These are phyloP conservation scores for Pachliopta kotzebuea DNA, from an alignment of 2,888 invertebrate species.

Conservation along the genomic window DNA sequence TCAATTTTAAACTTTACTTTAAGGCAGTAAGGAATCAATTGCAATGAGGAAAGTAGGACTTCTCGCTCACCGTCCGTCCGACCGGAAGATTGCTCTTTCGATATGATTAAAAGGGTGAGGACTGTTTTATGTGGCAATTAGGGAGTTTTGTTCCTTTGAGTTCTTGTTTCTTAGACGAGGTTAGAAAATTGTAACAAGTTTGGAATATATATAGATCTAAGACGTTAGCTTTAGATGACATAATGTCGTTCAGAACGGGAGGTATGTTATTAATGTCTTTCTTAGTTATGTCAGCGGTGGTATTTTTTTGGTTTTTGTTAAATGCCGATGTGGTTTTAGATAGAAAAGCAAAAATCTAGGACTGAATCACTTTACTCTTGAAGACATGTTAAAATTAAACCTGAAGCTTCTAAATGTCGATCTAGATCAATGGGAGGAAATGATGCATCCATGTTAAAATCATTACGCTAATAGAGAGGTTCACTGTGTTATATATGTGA, in stretches of 20 bases:
- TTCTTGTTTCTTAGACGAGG: constrained; percentile 49
- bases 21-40: constrained; percentile 38
- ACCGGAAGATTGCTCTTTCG: constrained; percentile 77
- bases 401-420: too few species aligned
- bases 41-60: constrained; percentile 40
- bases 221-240: constrained; percentile 23
- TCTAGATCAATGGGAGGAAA: too few species aligned
- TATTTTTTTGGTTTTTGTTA: too few species aligned
- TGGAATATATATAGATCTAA: constrained; percentile 34
- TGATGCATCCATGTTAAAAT: too few species aligned
- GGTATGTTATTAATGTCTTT: constrained; percentile 15
- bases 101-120: constrained; percentile 79
- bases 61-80: constrained; percentile 60
- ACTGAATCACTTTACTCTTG: too few species aligned
- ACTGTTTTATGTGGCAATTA: constrained; percentile 77
- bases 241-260: constrained; percentile 36
- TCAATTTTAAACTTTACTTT: constrained; percentile 44
- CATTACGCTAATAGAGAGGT: too few species aligned
- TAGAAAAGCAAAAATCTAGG: too few species aligned
- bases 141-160: constrained; percentile 61
- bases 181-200: constrained; percentile 33
- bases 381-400: too few species aligned
- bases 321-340: not conserved
- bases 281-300: not conserved
- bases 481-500: too few species aligned